These are phyloP conservation scores for Spea multiplicata DNA, from an alignment of 2,113 vertebrate genomes.

Conservation along the genomic window DNA sequence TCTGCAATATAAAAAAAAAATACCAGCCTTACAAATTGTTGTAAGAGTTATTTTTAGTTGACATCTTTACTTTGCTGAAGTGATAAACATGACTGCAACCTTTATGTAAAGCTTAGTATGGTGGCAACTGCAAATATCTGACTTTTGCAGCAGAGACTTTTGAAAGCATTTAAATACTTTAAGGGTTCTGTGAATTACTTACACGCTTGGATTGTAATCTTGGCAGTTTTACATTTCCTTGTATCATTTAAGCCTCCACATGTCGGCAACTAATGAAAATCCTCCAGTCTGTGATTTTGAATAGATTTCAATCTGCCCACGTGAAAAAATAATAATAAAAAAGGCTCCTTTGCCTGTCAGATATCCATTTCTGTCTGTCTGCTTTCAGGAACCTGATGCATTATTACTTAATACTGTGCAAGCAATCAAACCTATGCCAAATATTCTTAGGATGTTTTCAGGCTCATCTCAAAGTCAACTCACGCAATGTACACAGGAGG, in stretches of 20 bases:
- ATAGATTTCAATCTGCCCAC: conserved; percentile 58
- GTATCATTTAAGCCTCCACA: conserved; percentile 40
- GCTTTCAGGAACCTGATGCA: conserved; percentile 37
- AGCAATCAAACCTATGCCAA: conserved; percentile 40
- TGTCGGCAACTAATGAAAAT: conserved; percentile 65
- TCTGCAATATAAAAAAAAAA: background rate
- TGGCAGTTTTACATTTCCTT: conserved; percentile 53
- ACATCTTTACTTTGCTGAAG: background rate
- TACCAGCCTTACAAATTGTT: background rate
- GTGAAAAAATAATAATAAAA: conserved; percentile 49
- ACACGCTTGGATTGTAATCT: conserved; percentile 51
- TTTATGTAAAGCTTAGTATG: conserved; percentile 11
- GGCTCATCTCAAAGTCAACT: conserved; percentile 15
- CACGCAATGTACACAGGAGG: conserved; percentile 44
- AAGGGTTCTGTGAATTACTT: conserved; percentile 42
- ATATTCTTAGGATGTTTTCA: conserved; percentile 34
- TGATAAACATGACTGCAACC: background rate
- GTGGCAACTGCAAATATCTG: conserved; percentile 22
- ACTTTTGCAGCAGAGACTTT: background rate
- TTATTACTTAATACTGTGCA: conserved; percentile 44
- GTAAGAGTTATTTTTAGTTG: background rate
- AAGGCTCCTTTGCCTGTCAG: conserved; percentile 63
- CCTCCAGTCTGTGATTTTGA: conserved; percentile 58
- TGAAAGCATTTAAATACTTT: conserved; percentile 49
- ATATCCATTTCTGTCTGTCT: conserved; percentile 58